Evolutionary conservation across 2,797 vertebrate genomes (phyloP).

Genomic region (Euthynnus affinis): DNA sequence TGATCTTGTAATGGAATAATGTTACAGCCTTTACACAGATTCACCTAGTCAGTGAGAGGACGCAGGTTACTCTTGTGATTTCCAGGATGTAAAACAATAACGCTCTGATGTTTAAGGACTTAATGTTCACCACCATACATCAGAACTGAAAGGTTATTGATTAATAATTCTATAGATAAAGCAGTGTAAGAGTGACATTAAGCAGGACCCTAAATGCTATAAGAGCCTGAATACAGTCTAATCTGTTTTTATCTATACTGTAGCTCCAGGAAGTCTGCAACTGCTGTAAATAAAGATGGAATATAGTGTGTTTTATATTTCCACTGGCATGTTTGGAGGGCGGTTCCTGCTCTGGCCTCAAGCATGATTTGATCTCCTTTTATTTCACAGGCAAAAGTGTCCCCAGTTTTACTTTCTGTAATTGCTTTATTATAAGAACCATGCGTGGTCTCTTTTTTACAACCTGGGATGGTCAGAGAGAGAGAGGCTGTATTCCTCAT

Average conservation of each 20-base stretch:
- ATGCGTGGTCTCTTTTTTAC: slow-evolving; percentile 36
- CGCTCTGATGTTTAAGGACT: neutral
- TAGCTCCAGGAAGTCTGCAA: slow-evolving; percentile 42
- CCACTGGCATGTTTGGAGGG: slow-evolving; percentile 60
- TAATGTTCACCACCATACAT: neutral
- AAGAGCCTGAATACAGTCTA: neutral
- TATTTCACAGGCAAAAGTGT: slow-evolving; percentile 58
- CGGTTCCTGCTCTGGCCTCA: slow-evolving; percentile 66
- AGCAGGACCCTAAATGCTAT: neutral
- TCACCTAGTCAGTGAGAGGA: slow-evolving; percentile 10
- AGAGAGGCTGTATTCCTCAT: slow-evolving; percentile 32
- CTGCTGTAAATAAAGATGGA: slow-evolving; percentile 70
- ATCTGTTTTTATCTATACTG: slow-evolving; percentile 32
- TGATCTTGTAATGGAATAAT: slow-evolving; percentile 22
- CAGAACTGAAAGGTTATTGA: neutral
- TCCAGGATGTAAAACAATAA: neutral
- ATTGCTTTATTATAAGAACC: slow-evolving; percentile 73
- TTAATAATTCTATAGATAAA: neutral
- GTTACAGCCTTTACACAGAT: slow-evolving; percentile 1
- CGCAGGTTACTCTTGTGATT: neutral
- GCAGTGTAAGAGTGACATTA: neutral
- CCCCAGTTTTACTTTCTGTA: slow-evolving; percentile 57
- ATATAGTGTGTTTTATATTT: slow-evolving; percentile 68
- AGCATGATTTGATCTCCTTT: slow-evolving; percentile 57
- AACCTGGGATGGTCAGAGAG: slow-evolving; percentile 24